Percentiles rank a stretch among this genome's conserved stretches.
phyloP scores from a whole-genome alignment of 2,797 vertebrate species.

The Sarcophilus harrisii region DNA sequence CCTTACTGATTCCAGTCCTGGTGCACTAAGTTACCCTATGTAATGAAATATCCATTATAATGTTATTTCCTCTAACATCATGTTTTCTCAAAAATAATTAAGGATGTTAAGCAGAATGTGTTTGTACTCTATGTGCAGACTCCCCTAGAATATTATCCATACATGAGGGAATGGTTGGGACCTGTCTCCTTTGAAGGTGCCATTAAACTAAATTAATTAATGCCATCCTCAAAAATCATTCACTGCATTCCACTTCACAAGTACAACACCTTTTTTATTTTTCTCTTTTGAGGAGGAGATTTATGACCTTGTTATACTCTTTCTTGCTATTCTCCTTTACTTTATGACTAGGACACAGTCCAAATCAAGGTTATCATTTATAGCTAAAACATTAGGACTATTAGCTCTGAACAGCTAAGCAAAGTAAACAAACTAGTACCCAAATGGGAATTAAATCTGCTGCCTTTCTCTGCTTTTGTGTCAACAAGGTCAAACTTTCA shows the following conservation, averaged over 20 bases:
- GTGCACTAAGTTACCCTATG: background rate
- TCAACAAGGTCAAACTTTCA: background rate
- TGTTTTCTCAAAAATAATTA: background rate
- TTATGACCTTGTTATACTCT: background rate
- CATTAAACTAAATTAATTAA: background rate
- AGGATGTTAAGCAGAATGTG: background rate
- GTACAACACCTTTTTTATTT: rapidly evolving
- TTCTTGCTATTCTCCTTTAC: background rate
- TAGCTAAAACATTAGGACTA: background rate
- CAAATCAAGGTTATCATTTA: background rate
- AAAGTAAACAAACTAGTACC: background rate
- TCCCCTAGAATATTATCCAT: background rate
- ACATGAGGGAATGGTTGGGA: background rate
- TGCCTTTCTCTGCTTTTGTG: background rate
- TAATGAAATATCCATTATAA: background rate
- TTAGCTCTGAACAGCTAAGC: background rate
- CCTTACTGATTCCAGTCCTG: background rate
- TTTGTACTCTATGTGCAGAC: background rate
- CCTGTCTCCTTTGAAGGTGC: background rate
- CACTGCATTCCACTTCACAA: background rate
- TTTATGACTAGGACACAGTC: background rate
- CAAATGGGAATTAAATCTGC: background rate
- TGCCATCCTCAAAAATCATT: background rate
- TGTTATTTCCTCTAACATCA: background rate
- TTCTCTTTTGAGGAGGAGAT: background rate